These are phyloP conservation scores for Acromyrmex echinatior DNA, from an alignment of 1,140 invertebrate species.

Conservation along the genomic window DNA sequence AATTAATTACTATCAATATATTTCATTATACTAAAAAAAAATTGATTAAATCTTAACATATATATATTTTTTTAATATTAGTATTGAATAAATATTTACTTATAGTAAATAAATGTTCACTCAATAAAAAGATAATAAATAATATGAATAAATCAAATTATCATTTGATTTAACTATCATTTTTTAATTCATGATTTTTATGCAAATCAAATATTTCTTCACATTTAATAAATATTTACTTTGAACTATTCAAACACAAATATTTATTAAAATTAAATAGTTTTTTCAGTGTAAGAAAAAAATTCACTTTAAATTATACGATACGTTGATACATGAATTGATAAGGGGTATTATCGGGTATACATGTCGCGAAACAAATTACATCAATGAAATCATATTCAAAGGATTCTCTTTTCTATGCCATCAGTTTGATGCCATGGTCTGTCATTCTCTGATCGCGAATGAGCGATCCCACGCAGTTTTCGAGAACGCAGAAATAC, in stretches of 20 bases:
- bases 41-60: too few species aligned
- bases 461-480: constrained; percentile 81
- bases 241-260: too few species aligned
- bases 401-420: constrained; percentile 31
- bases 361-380: neutral
- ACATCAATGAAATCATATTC: neutral
- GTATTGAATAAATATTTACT: too few species aligned
- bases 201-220: too few species aligned
- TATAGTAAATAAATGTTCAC: too few species aligned
- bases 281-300: neutral
- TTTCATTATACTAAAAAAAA: neutral
- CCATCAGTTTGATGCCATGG: constrained; percentile 85
- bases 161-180: too few species aligned
- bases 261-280: too few species aligned
- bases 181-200: too few species aligned
- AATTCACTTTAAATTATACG: neutral
- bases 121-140: too few species aligned
- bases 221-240: too few species aligned
- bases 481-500: constrained; percentile 83
- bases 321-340: neutral
- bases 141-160: too few species aligned
- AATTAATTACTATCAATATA: neutral
- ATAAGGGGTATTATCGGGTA: neutral
- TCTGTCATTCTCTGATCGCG: constrained; percentile 84
- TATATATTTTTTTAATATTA: too few species aligned